phyloP scores from a whole-genome alignment of 2,888 invertebrate genomes.

The Morpho achilles region DNA sequence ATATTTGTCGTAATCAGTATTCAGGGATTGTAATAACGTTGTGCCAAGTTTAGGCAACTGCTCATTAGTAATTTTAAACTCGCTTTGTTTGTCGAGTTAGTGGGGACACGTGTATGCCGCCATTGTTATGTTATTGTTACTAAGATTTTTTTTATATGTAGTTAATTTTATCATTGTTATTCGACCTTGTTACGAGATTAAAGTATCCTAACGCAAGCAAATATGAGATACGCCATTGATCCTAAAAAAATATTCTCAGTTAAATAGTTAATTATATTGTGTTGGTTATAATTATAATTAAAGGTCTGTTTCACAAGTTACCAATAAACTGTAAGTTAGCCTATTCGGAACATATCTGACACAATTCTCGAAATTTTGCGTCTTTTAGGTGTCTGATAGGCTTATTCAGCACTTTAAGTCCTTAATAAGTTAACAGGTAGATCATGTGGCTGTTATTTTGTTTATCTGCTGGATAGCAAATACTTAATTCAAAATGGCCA shows the following conservation, averaged over 20 bases:
- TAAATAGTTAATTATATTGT: background rate
- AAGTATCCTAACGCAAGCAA: constrained; percentile 1
- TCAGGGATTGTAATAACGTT: constrained; percentile 45
- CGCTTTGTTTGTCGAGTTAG: constrained; percentile 51
- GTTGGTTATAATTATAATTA: too few species aligned
- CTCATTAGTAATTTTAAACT: constrained; percentile 68
- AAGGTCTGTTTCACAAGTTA: too few species aligned
- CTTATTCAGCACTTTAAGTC: too few species aligned
- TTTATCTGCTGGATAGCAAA: too few species aligned
- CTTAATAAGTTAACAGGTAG: too few species aligned
- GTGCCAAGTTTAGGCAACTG: constrained; percentile 60
- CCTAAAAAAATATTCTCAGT: background rate
- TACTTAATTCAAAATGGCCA: too few species aligned
- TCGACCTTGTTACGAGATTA: constrained; percentile 9
- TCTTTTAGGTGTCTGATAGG: too few species aligned
- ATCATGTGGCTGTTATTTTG: too few species aligned
- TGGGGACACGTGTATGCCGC: constrained; percentile 27
- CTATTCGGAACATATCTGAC: too few species aligned
- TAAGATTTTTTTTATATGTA: constrained; percentile 12
- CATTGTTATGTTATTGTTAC: constrained; percentile 26
- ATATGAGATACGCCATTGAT: constrained; percentile 1
- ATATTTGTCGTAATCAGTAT: constrained; percentile 53
- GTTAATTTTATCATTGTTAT: constrained; percentile 8
- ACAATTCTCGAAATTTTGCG: too few species aligned
- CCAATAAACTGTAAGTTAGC: too few species aligned